phyloP scores from a whole-genome alignment of 23 tunicate genomes.

The Halocynthia roretzi region DNA sequence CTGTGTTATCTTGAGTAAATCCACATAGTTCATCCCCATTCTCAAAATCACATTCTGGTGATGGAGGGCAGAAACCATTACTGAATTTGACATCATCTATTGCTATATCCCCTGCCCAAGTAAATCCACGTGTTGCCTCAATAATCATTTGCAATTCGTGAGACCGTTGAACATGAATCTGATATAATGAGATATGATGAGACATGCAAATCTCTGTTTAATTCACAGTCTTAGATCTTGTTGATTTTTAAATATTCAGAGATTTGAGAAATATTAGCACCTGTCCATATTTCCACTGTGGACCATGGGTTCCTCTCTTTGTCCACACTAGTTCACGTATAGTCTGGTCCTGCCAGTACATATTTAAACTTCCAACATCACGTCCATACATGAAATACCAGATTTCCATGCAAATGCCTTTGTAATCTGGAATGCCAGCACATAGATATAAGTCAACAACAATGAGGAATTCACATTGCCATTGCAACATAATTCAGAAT shows the following conservation, averaged over 20 bases:
- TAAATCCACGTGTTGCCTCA: conserved; percentile 70
- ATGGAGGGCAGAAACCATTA: conserved; percentile 58
- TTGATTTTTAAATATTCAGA: neutral
- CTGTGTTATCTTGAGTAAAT: conserved; percentile 55
- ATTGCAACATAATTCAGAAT: too few species aligned
- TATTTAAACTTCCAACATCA: conserved; percentile 55
- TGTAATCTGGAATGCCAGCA: conserved; percentile 10
- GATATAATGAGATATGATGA: neutral
- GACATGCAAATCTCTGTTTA: neutral
- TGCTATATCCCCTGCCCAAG: conserved; percentile 98
- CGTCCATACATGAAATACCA: conserved; percentile 97
- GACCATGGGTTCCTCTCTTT: conserved; percentile 73
- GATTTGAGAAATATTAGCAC: conserved; percentile 8
- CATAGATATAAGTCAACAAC: too few species aligned
- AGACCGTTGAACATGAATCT: conserved; percentile 66
- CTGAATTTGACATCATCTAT: conserved; percentile 90
- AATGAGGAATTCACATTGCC: too few species aligned
- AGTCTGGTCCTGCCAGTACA: conserved; percentile 61
- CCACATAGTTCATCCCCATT: conserved; percentile 68
- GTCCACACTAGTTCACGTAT: conserved; percentile 72
- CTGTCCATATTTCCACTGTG: conserved; percentile 90
- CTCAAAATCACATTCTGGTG: conserved; percentile 90
- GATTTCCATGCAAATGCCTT: conserved; percentile 80
- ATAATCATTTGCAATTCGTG: conserved; percentile 74
- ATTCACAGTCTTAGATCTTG: neutral